Base-by-base conservation (phyloP, 2,888 invertebrate species). In the Zonitis immaculata region DNA sequence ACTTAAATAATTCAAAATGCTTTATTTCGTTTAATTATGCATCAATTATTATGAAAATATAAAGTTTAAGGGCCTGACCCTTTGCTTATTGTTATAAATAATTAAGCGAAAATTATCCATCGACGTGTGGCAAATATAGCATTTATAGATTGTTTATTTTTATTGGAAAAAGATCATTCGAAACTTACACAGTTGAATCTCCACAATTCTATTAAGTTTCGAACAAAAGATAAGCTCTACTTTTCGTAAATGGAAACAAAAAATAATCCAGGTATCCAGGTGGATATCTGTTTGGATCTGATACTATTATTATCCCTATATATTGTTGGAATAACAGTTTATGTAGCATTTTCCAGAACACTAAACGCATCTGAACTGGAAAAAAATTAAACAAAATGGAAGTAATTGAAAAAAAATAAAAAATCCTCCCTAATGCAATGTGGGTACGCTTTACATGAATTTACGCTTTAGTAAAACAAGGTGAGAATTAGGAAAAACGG, bases 401-500 rank as follows among this genome's bases (percentile, higher is more conserved):
- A n/a, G 11, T n/a, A n/a, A 39, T 22, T 22, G 4, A 39, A 18
- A 16, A 20, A 11, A 18, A 20, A 18, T 16, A 20, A 39, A 8
- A 39, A 20, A 39, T 18, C 11, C 8, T 39, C 39, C 6, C 18
- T 18, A 39, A 39, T 39, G 18, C 20, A 39, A 14, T 16, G 1
- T 2, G 18, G 16, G 20, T 11, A 26, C 26, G 26, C 5, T 20
- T 18, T 20, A 57, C 57, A 52, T 32, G 59, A 62, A 60, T 63
- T 61, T 60, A 56, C 61, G 56, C 49, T 56, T 56, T 56, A 52
- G 62, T 59, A 62, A 59, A 65, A 66, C 66, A 65, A 64, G 65
- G 66, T 65, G 65, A 57, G 65, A 66, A 66, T 66, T 65, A 65
- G 64, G 62, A 63, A 66, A 59, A 65, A 63, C 61, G 61, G 57